phyloP scores from a whole-genome alignment of 1,140 invertebrate genomes.

The Drosophila fuyamai region DNA sequence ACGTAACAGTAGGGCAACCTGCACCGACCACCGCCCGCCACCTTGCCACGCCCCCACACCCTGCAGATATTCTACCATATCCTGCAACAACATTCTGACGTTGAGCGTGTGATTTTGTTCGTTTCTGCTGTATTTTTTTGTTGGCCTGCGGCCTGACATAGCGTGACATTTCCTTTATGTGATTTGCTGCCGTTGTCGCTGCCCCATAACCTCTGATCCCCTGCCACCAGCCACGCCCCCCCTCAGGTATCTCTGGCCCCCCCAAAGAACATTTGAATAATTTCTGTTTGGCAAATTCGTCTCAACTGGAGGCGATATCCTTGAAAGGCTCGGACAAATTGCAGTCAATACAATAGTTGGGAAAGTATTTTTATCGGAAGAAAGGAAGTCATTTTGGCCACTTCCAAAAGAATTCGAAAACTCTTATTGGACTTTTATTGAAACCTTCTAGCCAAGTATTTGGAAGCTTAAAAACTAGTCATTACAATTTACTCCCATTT shows the following conservation, averaged over 20 bases:
- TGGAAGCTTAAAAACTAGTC: no score
- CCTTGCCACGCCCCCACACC: conserved; percentile 8
- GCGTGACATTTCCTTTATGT: conserved; percentile 80
- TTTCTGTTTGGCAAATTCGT: conserved; percentile 62
- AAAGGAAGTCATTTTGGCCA: neutral
- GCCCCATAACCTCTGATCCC: conserved; percentile 7
- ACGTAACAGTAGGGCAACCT: conserved; percentile 75
- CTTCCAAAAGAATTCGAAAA: conserved; percentile 1
- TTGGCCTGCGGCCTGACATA: conserved; percentile 57
- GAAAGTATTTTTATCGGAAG: conserved; percentile 3
- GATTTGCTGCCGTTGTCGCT: conserved; percentile 64
- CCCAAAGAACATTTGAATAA: conserved; percentile 64
- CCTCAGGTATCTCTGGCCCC: conserved; percentile 5
- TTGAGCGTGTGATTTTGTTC: conserved; percentile 48
- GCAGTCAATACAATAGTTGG: conserved; percentile 53
- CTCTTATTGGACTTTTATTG: neutral
- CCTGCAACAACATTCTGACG: conserved; percentile 55
- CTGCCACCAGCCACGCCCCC: neutral
- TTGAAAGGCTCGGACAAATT: conserved; percentile 71
- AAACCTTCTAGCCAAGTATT: neutral
- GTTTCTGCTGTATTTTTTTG: conserved; percentile 28
- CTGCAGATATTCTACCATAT: conserved; percentile 31
- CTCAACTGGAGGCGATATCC: conserved; percentile 41
- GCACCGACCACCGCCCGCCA: conserved; percentile 31
- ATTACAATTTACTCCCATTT: no score